Conservation (phyloP, 1,140 invertebrate species). For the Cotesia glomerata region DNA sequence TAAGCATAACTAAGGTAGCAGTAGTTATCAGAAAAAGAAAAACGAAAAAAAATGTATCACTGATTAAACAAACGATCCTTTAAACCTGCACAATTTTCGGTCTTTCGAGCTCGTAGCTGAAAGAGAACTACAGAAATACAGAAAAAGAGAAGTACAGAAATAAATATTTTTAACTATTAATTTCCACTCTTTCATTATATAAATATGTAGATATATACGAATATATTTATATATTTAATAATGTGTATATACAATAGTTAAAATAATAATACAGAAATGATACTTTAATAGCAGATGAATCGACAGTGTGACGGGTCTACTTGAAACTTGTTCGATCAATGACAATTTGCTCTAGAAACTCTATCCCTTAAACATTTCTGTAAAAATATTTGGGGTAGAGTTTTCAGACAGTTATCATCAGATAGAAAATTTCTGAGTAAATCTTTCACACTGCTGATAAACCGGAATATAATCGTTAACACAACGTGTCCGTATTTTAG, state of each 20-base stretch:
- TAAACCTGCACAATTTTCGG: slow-evolving; percentile 48
- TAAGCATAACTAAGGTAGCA: slow-evolving; percentile 39
- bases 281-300: slow-evolving; percentile 31
- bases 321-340: no score
- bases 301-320: no score
- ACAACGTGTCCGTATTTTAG: no score
- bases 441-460: no score
- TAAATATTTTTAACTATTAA: slow-evolving; percentile 55
- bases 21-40: slow-evolving; percentile 13
- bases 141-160: slow-evolving; percentile 31
- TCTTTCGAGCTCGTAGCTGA: slow-evolving; percentile 42
- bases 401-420: no score
- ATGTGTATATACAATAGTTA: slow-evolving; percentile 28
- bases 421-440: no score
- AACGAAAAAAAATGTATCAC: slow-evolving; percentile 28
- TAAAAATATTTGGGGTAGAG: no score
- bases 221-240: slow-evolving; percentile 35
- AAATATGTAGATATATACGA: slow-evolving; percentile 21
- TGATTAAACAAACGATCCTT: slow-evolving; percentile 36
- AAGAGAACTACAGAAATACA: no score
- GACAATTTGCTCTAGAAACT: no score
- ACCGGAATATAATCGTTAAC: slow-evolving; percentile 14
- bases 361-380: no score
- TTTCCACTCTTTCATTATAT: slow-evolving; percentile 52
- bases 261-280: slow-evolving; percentile 36